These are phyloP conservation scores for Tribolium castaneum DNA, from an alignment of 1,140 invertebrate species.

Conservation along the genomic window DNA sequence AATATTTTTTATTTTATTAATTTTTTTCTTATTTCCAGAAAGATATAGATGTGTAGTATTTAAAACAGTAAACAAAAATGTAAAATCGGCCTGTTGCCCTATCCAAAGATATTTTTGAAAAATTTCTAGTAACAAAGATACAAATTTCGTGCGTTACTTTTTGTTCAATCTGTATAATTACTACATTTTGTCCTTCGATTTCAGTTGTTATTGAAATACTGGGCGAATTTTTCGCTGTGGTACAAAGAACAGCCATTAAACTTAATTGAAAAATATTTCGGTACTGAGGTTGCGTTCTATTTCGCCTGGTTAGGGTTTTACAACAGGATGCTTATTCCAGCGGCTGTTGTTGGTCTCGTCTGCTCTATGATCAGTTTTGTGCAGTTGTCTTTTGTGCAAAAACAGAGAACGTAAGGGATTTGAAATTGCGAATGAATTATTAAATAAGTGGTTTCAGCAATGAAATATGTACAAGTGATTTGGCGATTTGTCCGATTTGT, in stretches of 20 bases:
- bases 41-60: too few relatives aligned
- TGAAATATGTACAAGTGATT: slow-evolving; percentile 48
- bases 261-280: slow-evolving; percentile 61
- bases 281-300: slow-evolving; percentile 63
- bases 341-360: slow-evolving; percentile 65
- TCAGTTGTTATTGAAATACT: slow-evolving; percentile 57
- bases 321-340: slow-evolving; percentile 67
- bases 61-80: too few relatives aligned
- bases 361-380: slow-evolving; percentile 33
- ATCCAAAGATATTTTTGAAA: too few relatives aligned
- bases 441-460: slow-evolving; percentile 38
- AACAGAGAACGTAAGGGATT: neutral
- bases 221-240: slow-evolving; percentile 66
- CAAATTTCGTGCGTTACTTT: too few relatives aligned
- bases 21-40: too few relatives aligned
- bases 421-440: neutral
- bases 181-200: slow-evolving; percentile 3
- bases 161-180: too few relatives aligned
- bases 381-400: slow-evolving; percentile 31
- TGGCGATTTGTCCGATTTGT: slow-evolving; percentile 53
- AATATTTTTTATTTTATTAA: too few relatives aligned
- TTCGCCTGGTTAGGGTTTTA: slow-evolving; percentile 69
- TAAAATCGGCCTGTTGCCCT: too few relatives aligned
- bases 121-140: too few relatives aligned
- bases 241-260: slow-evolving; percentile 63